Percentiles rank a stretch among this genome's conserved stretches.
phyloP scores from a whole-genome alignment of 2,113 vertebrate genomes.

The Oriolus oriolus region DNA sequence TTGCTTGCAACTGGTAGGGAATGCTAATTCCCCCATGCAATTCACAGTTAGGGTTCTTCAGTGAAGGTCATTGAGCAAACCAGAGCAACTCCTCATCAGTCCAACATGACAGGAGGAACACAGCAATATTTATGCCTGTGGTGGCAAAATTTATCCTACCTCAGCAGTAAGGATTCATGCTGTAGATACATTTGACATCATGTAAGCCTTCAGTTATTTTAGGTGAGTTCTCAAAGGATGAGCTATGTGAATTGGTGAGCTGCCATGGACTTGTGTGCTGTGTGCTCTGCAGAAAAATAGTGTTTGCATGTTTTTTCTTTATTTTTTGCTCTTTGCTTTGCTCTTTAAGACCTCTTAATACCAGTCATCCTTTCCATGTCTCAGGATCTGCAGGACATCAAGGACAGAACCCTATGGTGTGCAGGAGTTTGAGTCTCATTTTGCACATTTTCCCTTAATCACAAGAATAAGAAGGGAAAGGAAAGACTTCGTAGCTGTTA shows the following conservation, averaged over 20 bases:
- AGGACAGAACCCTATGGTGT: not conserved
- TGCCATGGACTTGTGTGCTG: not conserved
- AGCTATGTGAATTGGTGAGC: not conserved
- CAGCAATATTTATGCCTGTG: not conserved
- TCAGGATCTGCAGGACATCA: not conserved
- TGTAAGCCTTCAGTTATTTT: not conserved
- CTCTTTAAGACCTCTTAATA: not conserved
- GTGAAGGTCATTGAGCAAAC: not conserved
- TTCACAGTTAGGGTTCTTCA: not conserved
- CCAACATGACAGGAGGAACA: not conserved
- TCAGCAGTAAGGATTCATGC: not conserved
- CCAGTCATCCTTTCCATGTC: not conserved
- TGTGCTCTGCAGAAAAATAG: not conserved
- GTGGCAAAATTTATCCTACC: not conserved
- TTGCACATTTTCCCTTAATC: not conserved
- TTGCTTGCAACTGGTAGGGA: not conserved
- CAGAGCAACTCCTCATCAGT: not conserved
- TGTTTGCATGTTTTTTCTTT: not conserved
- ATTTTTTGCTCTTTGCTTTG: not conserved
- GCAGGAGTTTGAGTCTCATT: not conserved
- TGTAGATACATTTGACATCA: not conserved
- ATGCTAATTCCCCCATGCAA: not conserved
- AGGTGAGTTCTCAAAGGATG: not conserved
- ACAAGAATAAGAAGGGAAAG: not conserved
- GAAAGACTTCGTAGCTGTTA: not conserved